Base-by-base conservation (phyloP, 1,140 invertebrate species). In the Heterodera schachtii region DNA sequence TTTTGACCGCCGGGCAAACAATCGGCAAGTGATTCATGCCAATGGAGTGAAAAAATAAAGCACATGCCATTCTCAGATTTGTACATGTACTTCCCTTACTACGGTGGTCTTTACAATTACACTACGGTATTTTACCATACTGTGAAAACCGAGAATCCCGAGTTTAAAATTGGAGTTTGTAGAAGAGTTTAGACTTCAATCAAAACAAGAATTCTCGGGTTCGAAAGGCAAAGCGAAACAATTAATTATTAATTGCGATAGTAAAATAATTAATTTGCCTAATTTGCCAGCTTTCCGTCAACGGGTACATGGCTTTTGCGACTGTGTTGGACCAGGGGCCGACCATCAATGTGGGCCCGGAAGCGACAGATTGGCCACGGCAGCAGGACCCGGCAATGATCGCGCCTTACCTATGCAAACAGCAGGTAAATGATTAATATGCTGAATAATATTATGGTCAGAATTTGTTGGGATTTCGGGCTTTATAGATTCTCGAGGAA, bases 341-440 rank as follows among this genome's bases (percentile, higher is more conserved):
- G 19, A 89, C 88, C 44, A 88, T 89, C 60, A 89, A 89, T 78
- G 86, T 90, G 19, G 88, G 88, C 11, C 88, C 88, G n/a, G 88
- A 89, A 43, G 74, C 78, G 8, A 89, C 88, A 21, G 88, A 90
- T 81, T 89, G 88, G 88, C 88, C 88, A 19, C 75, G 88, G 44
- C 85, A 87, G 44, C 89, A 89, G 76, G 88, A 89, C 83, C 88
- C 88, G 47, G 88, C 88, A 7, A 89, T 89, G 88, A 89, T 89
- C 80, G 88, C 89, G 47, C 88, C 88, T 16, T 89, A 85, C 81
- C 82, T 89, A 13, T 89, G 88, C 76, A 89, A 89, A 82, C 88
- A 89, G 75, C 88, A 88, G 73, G 85, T 85, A 57, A 21, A 6
- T 44, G n/a, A 8, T 44, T n/a, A n/a, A 31, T 31, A 31, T 31